Conservation (phyloP, 2,797 vertebrate species). For the Falco cherrug region DNA sequence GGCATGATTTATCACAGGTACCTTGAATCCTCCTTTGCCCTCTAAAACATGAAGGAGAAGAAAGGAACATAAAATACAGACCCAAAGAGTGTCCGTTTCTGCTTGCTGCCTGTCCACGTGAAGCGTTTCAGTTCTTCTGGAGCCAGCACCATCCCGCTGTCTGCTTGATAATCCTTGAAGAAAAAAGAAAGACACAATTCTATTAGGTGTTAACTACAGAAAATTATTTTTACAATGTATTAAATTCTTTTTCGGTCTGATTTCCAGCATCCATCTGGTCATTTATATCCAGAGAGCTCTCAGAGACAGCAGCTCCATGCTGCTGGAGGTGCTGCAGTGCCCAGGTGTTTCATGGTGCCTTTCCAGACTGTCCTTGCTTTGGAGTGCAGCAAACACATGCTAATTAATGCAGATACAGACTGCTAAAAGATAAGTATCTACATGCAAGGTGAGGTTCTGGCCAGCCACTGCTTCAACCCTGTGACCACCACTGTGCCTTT, state of each 20-base stretch:
- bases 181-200: neutral
- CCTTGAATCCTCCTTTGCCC: neutral
- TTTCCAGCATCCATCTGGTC: neutral
- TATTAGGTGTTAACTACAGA: neutral
- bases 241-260: neutral
- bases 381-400: neutral
- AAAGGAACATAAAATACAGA: slow-evolving; percentile 64
- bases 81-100: slow-evolving; percentile 70
- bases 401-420: neutral
- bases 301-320: neutral
- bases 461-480: neutral
- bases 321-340: neutral
- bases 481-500: neutral
- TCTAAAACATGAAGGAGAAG: neutral
- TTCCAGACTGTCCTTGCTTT: neutral
- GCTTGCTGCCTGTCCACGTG: slow-evolving; percentile 79
- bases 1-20: neutral
- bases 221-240: neutral
- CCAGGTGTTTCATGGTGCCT: neutral
- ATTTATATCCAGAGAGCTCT: neutral
- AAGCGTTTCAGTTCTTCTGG: slow-evolving; percentile 85
- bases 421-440: neutral
- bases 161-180: slow-evolving; percentile 84
- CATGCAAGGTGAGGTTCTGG: neutral
- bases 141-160: slow-evolving; percentile 85